Percentiles rank a stretch among this genome's conserved stretches.
phyloP scores from a whole-genome alignment of 2,888 invertebrate species.

The Carabus problematicus region DNA sequence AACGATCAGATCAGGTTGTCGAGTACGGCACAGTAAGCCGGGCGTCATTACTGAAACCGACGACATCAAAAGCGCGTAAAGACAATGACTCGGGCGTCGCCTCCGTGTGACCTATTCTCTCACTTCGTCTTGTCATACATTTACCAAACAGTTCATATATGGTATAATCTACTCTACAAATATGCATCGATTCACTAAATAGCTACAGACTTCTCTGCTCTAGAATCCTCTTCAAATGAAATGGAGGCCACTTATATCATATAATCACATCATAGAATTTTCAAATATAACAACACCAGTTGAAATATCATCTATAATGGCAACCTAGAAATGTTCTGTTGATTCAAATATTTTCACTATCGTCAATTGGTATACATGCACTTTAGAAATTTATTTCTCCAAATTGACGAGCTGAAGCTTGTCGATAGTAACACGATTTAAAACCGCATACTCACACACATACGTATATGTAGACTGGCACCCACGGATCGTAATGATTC shows the following conservation, averaged over 20 bases:
- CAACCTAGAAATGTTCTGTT: too few relatives aligned
- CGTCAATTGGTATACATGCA: too few relatives aligned
- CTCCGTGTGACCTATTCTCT: neutral
- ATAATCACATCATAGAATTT: too few relatives aligned
- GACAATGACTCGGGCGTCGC: slow-evolving; percentile 19
- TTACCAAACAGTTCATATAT: neutral
- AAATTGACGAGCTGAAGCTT: too few relatives aligned
- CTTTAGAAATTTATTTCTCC: too few relatives aligned
- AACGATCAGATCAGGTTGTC: slow-evolving; percentile 39
- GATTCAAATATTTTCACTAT: too few relatives aligned
- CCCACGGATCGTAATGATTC: too few relatives aligned
- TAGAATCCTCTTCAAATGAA: neutral
- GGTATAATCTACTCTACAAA: neutral
- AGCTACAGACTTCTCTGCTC: neutral
- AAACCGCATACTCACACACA: too few relatives aligned
- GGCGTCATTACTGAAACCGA: slow-evolving; percentile 27
- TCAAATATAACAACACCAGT: too few relatives aligned
- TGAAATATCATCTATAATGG: too few relatives aligned
- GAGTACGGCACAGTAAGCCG: slow-evolving; percentile 23
- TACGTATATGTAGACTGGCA: too few relatives aligned
- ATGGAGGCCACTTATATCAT: neutral
- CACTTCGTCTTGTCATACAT: neutral
- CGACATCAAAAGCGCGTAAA: slow-evolving; percentile 29
- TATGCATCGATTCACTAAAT: neutral
- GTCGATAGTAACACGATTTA: too few relatives aligned